Evolutionary conservation across 2,888 invertebrate genomes (phyloP).

Genomic region (Epinotia brunnichana): DNA sequence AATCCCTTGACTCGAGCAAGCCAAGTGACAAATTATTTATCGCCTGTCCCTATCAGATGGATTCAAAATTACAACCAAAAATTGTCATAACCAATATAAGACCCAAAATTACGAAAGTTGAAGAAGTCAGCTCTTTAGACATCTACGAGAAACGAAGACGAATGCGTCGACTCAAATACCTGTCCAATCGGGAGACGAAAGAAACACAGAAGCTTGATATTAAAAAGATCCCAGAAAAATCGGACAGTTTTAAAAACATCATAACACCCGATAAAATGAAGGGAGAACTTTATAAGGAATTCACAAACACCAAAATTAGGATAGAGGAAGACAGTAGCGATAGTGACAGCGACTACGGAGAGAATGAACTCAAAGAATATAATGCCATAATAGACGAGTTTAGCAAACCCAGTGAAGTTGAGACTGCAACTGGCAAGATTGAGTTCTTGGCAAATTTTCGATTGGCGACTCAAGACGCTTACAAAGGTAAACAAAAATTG

Average conservation of each 20-base stretch:
- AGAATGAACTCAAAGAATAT: conserved; percentile 77
- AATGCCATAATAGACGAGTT: conserved; percentile 80
- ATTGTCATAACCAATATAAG: conserved; percentile 71
- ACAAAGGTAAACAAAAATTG: conserved; percentile 80
- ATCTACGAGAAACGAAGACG: conserved; percentile 81
- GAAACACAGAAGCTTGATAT: conserved; percentile 55
- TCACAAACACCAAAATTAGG: conserved; percentile 60
- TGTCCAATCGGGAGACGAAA: conserved; percentile 62
- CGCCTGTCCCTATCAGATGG: conserved; percentile 73
- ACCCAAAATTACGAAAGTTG: conserved; percentile 62
- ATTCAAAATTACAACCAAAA: conserved; percentile 71
- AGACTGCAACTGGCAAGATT: conserved; percentile 70
- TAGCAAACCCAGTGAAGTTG: conserved; percentile 67
- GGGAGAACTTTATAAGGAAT: conserved; percentile 73
- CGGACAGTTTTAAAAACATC: conserved; percentile 59
- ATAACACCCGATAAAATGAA: conserved; percentile 74
- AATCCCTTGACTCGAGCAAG: conserved; percentile 60
- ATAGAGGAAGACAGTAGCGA: conserved; percentile 72
- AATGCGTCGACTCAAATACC: conserved; percentile 71
- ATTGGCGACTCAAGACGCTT: conserved; percentile 84
- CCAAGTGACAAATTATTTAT: conserved; percentile 70
- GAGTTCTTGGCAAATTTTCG: conserved; percentile 86
- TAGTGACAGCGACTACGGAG: conserved; percentile 79
- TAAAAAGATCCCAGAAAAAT: conserved; percentile 56
- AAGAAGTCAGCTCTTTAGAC: conserved; percentile 78